Percentiles rank a stretch among this genome's conserved stretches.
These are phyloP conservation scores for Vanessa tameamea DNA, from an alignment of 1,140 invertebrate species.

Conservation along the genomic window DNA sequence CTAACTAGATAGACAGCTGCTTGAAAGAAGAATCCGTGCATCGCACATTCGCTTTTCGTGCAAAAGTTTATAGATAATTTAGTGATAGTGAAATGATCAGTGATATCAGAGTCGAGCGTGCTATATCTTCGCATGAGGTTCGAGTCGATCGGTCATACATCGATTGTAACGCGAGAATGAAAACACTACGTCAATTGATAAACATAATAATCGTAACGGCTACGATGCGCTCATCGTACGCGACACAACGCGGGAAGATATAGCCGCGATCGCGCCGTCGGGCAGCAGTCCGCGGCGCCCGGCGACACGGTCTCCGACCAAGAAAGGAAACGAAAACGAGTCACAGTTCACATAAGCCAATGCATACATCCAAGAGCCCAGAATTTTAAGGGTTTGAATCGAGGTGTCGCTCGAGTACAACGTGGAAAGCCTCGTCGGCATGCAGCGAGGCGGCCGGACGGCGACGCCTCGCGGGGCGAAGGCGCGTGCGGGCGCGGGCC, in stretches of 20 bases:
- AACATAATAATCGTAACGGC: slow-evolving; percentile 13
- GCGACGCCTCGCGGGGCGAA: slow-evolving; percentile 48
- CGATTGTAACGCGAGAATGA: slow-evolving; percentile 32
- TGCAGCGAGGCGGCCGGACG: slow-evolving; percentile 73
- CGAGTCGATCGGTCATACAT: slow-evolving; percentile 33
- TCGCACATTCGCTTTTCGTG: slow-evolving; percentile 79
- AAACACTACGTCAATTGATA: slow-evolving; percentile 33
- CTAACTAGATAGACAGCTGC: slow-evolving; percentile 79
- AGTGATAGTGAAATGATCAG: slow-evolving; percentile 73
- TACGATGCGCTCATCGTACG: slow-evolving; percentile 35
- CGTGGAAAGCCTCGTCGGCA: slow-evolving; percentile 76
- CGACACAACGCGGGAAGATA: slow-evolving; percentile 61
- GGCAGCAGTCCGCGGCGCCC: slow-evolving; percentile 60
- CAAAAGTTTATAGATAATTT: slow-evolving; percentile 73
- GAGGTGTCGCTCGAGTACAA: slow-evolving; percentile 75
- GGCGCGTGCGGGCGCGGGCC: slow-evolving; percentile 39
- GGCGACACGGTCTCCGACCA: slow-evolving; percentile 69
- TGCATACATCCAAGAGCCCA: slow-evolving; percentile 81
- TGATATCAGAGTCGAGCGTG: slow-evolving; percentile 69
- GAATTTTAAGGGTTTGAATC: slow-evolving; percentile 80
- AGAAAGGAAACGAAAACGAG: slow-evolving; percentile 80
- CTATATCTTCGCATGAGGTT: slow-evolving; percentile 68
- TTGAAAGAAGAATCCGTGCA: slow-evolving; percentile 80
- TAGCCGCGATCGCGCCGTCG: slow-evolving; percentile 72
- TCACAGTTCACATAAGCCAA: slow-evolving; percentile 80